Percentiles rank a stretch among this genome's conserved stretches.
phyloP scores from a whole-genome alignment of 2,888 invertebrate species.

The Oxyteleia sp. region DNA sequence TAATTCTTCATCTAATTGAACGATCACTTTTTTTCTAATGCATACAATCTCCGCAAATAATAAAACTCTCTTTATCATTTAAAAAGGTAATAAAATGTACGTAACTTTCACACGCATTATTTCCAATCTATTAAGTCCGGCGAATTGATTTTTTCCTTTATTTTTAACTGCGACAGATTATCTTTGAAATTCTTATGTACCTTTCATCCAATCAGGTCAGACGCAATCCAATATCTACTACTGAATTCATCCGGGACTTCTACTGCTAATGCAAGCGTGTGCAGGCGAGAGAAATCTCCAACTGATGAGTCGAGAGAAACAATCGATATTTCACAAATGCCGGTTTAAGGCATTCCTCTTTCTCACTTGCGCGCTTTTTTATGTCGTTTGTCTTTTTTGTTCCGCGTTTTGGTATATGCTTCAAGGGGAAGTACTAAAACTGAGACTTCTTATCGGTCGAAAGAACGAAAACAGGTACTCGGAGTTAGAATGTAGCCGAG shows the following conservation, averaged over 20 bases:
- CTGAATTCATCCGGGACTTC: slow-evolving; percentile 59
- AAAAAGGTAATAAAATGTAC: too few relatives aligned
- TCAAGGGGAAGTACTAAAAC: slow-evolving; percentile 77
- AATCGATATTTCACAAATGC: slow-evolving; percentile 70
- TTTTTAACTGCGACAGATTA: too few relatives aligned
- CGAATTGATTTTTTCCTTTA: too few relatives aligned
- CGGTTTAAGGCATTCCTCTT: slow-evolving; percentile 54
- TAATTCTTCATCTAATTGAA: too few relatives aligned
- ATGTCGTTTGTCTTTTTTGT: slow-evolving; percentile 44
- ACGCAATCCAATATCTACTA: slow-evolving; percentile 67
- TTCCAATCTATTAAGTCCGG: too few relatives aligned
- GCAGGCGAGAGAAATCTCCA: slow-evolving; percentile 53
- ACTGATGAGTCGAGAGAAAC: slow-evolving; percentile 63
- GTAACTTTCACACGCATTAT: too few relatives aligned
- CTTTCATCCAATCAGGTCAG: slow-evolving; percentile 63
- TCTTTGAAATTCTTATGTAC: too few relatives aligned
- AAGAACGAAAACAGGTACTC: slow-evolving; percentile 55
- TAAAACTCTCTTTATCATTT: too few relatives aligned
- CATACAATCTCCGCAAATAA: too few relatives aligned
- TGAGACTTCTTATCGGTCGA: slow-evolving; percentile 83
- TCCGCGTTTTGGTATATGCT: slow-evolving; percentile 45
- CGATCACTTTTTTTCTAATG: too few relatives aligned
- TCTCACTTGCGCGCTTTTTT: slow-evolving; percentile 33
- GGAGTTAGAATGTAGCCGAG: slow-evolving; percentile 27
- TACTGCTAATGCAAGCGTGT: slow-evolving; percentile 62